Evolutionary conservation across 2,113 vertebrate genomes (phyloP).

Genomic region (Heliornis fulica): DNA sequence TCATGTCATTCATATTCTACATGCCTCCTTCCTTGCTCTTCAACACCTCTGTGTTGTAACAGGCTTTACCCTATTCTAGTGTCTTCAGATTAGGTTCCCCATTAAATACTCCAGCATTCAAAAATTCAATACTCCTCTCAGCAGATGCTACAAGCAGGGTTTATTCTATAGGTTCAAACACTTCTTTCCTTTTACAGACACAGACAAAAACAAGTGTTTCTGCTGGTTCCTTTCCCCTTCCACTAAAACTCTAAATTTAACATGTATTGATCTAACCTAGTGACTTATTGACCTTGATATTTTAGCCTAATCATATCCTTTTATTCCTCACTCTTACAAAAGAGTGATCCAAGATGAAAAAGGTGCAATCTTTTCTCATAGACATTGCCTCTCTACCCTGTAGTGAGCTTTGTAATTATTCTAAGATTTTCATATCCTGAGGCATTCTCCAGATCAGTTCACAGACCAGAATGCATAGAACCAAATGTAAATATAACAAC

Average conservation of each 20-base stretch:
- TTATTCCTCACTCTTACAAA: neutral
- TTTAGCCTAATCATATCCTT: neutral
- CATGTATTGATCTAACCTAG: neutral
- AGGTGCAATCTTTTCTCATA: neutral
- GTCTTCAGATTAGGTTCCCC: slow-evolving; percentile 3
- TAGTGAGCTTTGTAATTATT: neutral
- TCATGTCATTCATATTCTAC: neutral
- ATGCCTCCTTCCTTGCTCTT: neutral
- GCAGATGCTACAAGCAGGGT: neutral
- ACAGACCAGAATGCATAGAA: neutral
- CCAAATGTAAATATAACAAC: neutral
- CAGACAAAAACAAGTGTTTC: neutral
- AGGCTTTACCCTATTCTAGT: neutral
- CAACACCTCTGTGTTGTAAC: neutral
- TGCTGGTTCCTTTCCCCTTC: neutral
- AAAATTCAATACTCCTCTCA: slow-evolving; percentile 1
- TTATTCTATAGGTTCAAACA: neutral
- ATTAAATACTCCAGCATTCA: slow-evolving; percentile 36
- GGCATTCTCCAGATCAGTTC: neutral
- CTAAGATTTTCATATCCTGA: neutral
- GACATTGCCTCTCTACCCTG: neutral
- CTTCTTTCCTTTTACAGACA: neutral
- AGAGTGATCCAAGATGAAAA: neutral
- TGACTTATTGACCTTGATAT: neutral
- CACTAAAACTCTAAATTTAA: slow-evolving; percentile 26